These are phyloP conservation scores for Oophaga pumilio DNA, from an alignment of 2,113 vertebrate genomes.

Conservation along the genomic window DNA sequence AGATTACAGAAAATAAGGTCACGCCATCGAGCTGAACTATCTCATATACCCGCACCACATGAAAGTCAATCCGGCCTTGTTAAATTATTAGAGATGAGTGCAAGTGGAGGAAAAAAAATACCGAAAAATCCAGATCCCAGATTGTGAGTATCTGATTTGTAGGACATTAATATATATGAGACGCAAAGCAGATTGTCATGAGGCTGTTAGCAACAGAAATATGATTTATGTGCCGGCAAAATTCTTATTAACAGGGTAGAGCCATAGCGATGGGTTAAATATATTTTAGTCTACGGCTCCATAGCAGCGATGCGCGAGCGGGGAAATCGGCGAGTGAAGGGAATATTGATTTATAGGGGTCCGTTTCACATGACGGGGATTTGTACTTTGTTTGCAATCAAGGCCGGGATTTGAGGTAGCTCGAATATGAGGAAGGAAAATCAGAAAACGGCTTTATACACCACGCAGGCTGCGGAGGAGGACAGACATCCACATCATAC, in stretches of 20 bases:
- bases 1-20: slow-evolving; percentile 15
- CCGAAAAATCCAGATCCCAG: background rate
- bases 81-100: slow-evolving; percentile 12
- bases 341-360: slow-evolving; percentile 25
- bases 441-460: background rate
- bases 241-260: slow-evolving; percentile 42
- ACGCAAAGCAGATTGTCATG: slow-evolving; percentile 29
- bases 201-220: slow-evolving; percentile 42
- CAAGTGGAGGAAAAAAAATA: background rate
- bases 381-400: background rate
- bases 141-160: slow-evolving; percentile 22
- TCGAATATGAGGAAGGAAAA: background rate
- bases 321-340: background rate
- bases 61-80: slow-evolving; percentile 20
- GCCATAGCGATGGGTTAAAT: slow-evolving; percentile 29
- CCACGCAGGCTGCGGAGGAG: background rate
- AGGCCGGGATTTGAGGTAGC: background rate
- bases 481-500: background rate
- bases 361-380: slow-evolving; percentile 20
- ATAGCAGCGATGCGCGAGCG: background rate
- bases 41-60: background rate
- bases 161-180: slow-evolving; percentile 44
- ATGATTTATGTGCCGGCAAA: slow-evolving; percentile 34
- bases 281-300: slow-evolving; percentile 14
- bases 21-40: background rate